These are phyloP conservation scores for Ctenodactylus gundi DNA, from an alignment of 2,113 vertebrate species.

Conservation along the genomic window DNA sequence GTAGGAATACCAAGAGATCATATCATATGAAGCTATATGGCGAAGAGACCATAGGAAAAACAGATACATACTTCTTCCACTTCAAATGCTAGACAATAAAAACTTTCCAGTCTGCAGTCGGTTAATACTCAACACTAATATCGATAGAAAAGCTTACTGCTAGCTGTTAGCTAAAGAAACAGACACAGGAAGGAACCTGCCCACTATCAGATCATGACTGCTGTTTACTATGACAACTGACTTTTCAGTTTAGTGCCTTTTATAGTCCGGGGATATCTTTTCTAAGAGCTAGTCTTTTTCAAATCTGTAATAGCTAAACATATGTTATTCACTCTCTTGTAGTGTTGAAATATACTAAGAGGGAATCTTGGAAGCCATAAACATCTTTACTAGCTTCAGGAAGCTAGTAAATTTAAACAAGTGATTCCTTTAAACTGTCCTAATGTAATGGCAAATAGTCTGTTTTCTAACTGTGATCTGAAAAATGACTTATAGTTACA, in stretches of 20 bases:
- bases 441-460: conserved; percentile 52
- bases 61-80: conserved; percentile 38
- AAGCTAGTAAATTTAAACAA: conserved; percentile 69
- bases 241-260: conserved; percentile 1
- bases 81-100: conserved; percentile 42
- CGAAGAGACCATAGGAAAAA: conserved; percentile 11
- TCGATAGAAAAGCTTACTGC: conserved; percentile 27
- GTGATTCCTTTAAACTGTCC: conserved; percentile 58
- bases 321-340: background rate
- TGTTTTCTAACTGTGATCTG: conserved; percentile 52
- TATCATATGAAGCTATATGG: background rate
- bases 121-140: conserved; percentile 59
- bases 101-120: conserved; percentile 44
- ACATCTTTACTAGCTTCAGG: conserved; percentile 67
- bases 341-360: conserved; percentile 61
- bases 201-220: background rate
- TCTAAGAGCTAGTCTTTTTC: conserved; percentile 14
- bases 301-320: conserved; percentile 38
- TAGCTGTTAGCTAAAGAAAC: conserved; percentile 12
- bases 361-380: conserved; percentile 49
- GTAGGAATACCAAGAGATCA: background rate
- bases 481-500: conserved; percentile 44
- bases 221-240: conserved; percentile 11
- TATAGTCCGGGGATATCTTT: background rate
- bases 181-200: background rate